Percentiles rank a stretch among this genome's conserved stretches.
phyloP scores from a whole-genome alignment of 2,797 vertebrate genomes.

The Myiotriccus ornatus region DNA sequence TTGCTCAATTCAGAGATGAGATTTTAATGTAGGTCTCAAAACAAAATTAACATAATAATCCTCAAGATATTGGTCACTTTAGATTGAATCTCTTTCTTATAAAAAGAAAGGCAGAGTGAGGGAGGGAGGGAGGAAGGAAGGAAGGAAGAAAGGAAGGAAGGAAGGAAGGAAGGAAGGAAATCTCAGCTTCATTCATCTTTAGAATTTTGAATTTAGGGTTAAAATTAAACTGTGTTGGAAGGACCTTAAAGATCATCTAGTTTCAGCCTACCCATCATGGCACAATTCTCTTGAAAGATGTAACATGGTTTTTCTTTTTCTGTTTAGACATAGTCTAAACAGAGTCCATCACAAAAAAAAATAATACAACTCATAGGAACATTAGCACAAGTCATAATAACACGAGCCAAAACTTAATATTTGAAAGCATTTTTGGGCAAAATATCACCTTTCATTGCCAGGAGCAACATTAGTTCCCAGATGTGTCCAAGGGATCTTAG shows the following conservation, averaged over 20 bases:
- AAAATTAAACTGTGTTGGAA: neutral
- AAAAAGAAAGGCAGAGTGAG: neutral
- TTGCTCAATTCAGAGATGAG: neutral
- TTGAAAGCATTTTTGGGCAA: neutral
- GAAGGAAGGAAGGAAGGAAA: neutral
- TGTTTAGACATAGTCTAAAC: neutral
- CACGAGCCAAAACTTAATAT: neutral
- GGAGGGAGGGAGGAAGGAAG: neutral
- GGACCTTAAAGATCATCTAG: neutral
- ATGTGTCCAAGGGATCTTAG: slow-evolving; percentile 72
- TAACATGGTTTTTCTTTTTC: neutral
- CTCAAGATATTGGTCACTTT: neutral
- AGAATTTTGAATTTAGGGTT: neutral
- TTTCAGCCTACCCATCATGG: neutral
- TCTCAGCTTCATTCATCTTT: neutral
- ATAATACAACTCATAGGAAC: neutral
- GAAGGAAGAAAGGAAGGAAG: neutral
- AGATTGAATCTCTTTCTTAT: neutral
- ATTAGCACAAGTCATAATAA: neutral
- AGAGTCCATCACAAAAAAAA: neutral
- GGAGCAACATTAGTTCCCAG: slow-evolving; percentile 66
- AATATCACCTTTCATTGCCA: slow-evolving; percentile 77
- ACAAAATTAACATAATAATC: neutral
- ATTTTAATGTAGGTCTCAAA: neutral
- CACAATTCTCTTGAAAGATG: neutral